Conservation (phyloP, 2,113 vertebrate species). For the Erpornis zantholeuca region DNA sequence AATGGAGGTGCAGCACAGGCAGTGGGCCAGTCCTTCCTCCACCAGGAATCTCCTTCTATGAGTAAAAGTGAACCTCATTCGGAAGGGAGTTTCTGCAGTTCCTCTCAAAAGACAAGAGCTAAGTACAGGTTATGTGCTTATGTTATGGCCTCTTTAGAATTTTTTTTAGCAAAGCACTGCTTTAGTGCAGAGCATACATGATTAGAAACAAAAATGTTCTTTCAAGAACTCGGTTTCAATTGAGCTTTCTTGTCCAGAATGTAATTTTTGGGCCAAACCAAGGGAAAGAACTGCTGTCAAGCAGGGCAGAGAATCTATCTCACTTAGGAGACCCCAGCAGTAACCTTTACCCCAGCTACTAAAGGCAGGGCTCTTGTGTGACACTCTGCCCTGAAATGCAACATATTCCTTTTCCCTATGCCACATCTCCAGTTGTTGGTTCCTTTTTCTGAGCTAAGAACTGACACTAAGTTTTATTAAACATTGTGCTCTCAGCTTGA, state of each 20-base stretch:
- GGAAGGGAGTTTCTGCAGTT: neutral
- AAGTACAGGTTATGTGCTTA: neutral
- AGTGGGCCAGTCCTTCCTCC: neutral
- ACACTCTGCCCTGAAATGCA: neutral
- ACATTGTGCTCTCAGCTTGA: neutral
- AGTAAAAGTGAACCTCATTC: neutral
- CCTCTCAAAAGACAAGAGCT: neutral
- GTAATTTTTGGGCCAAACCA: neutral
- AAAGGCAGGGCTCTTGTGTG: neutral
- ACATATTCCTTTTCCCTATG: neutral
- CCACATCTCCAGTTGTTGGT: neutral
- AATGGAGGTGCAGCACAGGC: neutral
- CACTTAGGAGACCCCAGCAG: neutral
- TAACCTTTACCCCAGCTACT: neutral
- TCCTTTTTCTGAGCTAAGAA: neutral
- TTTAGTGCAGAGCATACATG: neutral
- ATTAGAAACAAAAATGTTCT: neutral
- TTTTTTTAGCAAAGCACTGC: neutral
- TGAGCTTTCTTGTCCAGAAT: neutral
- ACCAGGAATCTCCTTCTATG: neutral
- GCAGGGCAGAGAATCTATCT: neutral
- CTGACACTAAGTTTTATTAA: neutral
- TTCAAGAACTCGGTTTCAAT: neutral
- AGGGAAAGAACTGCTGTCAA: neutral
- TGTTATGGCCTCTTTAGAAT: neutral